Evolutionary conservation across 1,140 invertebrate species (phyloP).

Genomic region (Odontomachus brunneus): DNA sequence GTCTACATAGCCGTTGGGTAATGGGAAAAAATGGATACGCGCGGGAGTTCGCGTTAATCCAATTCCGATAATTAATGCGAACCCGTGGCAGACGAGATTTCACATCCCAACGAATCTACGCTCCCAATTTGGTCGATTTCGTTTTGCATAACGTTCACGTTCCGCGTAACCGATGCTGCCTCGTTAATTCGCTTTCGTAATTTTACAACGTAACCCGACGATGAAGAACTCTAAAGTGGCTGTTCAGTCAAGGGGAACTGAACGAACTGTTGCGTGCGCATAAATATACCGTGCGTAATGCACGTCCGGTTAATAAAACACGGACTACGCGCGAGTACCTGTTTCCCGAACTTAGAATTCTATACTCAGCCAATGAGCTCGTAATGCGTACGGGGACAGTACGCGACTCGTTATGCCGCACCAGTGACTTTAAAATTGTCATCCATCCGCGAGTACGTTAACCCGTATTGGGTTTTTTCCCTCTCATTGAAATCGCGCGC

Average conservation of each 20-base stretch:
- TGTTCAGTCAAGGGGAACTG: too few species aligned
- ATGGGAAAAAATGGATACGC: constrained; percentile 27
- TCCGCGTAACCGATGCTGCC: neutral
- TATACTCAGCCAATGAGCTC: neutral
- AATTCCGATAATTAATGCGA: constrained; percentile 33
- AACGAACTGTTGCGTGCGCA: neutral
- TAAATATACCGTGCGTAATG: too few species aligned
- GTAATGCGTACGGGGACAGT: neutral
- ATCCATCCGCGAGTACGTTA: constrained; percentile 10
- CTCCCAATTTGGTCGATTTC: neutral
- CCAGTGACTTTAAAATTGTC: constrained; percentile 18
- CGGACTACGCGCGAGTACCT: too few species aligned
- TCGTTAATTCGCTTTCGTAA: neutral
- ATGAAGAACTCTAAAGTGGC: too few species aligned
- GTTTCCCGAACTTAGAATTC: neutral
- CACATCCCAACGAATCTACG: neutral
- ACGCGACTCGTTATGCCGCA: constrained; percentile 20
- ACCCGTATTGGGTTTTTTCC: constrained; percentile 15
- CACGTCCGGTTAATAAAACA: too few species aligned
- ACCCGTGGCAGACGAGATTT: neutral
- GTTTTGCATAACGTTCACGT: neutral
- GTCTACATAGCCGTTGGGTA: constrained; percentile 23
- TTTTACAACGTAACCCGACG: neutral
- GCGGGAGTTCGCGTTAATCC: constrained; percentile 19
- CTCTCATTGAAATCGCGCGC: constrained; percentile 26